Conservation (phyloP, 1,140 invertebrate species). For the Heliconius melpomene region DNA sequence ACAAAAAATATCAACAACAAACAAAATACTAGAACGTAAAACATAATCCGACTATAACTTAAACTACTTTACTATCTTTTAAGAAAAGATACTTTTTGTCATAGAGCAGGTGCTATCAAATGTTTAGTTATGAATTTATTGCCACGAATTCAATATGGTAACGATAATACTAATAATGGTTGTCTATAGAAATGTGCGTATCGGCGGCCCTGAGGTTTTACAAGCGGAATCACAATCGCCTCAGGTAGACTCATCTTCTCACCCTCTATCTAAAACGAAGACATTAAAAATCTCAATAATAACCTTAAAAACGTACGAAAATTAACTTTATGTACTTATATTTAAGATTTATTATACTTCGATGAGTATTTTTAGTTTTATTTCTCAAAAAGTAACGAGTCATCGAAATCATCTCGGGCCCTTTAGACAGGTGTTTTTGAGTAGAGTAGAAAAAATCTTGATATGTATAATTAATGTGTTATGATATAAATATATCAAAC, state of each 20-base stretch:
- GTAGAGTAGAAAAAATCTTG: constrained; percentile 49
- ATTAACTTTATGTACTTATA: background rate
- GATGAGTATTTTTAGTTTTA: constrained; percentile 42
- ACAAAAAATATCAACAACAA: background rate
- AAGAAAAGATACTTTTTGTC: constrained; percentile 3
- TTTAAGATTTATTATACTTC: constrained; percentile 18
- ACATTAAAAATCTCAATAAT: constrained; percentile 49
- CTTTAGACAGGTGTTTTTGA: constrained; percentile 64
- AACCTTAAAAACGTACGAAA: constrained; percentile 20
- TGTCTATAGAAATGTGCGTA: background rate
- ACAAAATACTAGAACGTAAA: background rate
- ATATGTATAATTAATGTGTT: constrained; percentile 71
- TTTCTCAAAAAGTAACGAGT: constrained; percentile 72
- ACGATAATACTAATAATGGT: constrained; percentile 19
- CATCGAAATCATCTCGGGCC: constrained; percentile 67
- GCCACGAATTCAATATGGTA: constrained; percentile 6
- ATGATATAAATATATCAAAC: constrained; percentile 55
- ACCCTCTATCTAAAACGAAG: constrained; percentile 61
- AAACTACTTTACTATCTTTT: constrained; percentile 1
- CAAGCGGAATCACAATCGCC: constrained; percentile 62
- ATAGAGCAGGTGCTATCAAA: constrained; percentile 3
- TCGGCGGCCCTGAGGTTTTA: constrained; percentile 1
- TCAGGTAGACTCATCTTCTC: constrained; percentile 61
- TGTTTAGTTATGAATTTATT: constrained; percentile 13
- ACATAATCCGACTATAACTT: background rate